A percentile compares a stretch with the other conserved stretches of the same genome.
These are phyloP conservation scores for Himantopus leucocephalus DNA, from an alignment of 2,113 vertebrate genomes.

Conservation along the genomic window DNA sequence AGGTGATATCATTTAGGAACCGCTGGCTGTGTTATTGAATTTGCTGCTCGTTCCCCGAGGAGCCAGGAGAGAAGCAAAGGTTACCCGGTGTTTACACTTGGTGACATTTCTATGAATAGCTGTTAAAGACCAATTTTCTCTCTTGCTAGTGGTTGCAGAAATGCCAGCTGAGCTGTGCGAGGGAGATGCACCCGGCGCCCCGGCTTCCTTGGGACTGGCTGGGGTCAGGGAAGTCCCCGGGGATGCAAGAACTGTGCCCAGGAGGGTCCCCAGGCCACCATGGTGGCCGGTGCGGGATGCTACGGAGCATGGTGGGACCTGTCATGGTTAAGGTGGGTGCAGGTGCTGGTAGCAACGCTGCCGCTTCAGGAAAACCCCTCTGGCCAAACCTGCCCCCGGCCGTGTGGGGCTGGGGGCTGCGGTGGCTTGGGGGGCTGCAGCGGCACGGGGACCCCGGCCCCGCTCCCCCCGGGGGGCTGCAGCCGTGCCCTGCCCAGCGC, in stretches of 20 bases:
- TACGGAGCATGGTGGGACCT: fast-evolving
- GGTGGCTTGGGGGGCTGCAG: not conserved
- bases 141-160: not conserved
- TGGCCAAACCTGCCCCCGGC: not conserved
- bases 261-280: not conserved
- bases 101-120: constrained; percentile 43
- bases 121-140: constrained; percentile 31
- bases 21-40: not conserved
- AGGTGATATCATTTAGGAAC: not conserved
- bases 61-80: not conserved
- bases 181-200: not conserved
- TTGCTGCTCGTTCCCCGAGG: not conserved
- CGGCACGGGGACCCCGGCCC: not conserved
- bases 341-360: not conserved
- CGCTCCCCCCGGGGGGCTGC: not conserved
- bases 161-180: not conserved
- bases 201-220: fast-evolving
- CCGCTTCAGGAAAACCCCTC: not conserved
- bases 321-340: fast-evolving
- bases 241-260: fast-evolving
- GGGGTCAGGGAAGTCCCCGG: not conserved
- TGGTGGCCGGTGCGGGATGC: fast-evolving
- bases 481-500: fast-evolving
- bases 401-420: not conserved
- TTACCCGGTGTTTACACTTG: constrained; percentile 39